These are phyloP conservation scores for Ptilonorhynchus violaceus DNA, from an alignment of 2,113 vertebrate genomes.

Conservation along the genomic window DNA sequence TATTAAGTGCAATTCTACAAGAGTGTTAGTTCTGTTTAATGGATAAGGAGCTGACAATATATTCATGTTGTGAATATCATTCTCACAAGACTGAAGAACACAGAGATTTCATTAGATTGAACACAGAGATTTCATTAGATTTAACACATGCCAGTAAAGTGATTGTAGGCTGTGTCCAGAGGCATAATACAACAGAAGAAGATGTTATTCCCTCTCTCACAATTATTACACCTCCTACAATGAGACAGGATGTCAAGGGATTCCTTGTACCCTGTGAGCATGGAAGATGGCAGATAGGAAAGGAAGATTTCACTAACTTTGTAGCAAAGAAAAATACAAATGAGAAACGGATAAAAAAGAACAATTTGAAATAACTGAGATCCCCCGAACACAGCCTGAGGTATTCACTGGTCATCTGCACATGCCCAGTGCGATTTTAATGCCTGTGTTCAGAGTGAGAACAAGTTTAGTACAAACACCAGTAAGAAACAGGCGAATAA, in stretches of 20 bases:
- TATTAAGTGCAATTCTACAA: background rate
- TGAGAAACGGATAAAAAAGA: background rate
- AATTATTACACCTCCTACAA: slow-evolving; percentile 7
- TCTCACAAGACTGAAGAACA: background rate
- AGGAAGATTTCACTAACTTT: background rate
- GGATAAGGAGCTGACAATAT: background rate
- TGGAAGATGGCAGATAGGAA: background rate
- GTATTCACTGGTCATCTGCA: background rate
- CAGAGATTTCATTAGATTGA: slow-evolving; percentile 9
- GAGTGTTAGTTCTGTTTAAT: slow-evolving; percentile 7
- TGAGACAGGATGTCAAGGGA: background rate
- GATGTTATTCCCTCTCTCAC: background rate
- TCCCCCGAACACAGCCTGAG: background rate
- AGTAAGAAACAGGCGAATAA: background rate
- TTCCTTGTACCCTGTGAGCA: background rate
- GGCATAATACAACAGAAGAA: background rate
- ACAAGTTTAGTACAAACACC: background rate
- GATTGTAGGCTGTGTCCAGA: slow-evolving; percentile 5
- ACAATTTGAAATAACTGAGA: background rate
- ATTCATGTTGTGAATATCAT: slow-evolving; percentile 2
- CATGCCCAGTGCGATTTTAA: background rate
- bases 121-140: background rate
- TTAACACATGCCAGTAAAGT: background rate
- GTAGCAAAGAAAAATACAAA: background rate
- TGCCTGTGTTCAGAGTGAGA: background rate